Evolutionary conservation across 53 echinoderm and acorn worm species (phyloP).

Genomic region (Holothuria leucospilota): DNA sequence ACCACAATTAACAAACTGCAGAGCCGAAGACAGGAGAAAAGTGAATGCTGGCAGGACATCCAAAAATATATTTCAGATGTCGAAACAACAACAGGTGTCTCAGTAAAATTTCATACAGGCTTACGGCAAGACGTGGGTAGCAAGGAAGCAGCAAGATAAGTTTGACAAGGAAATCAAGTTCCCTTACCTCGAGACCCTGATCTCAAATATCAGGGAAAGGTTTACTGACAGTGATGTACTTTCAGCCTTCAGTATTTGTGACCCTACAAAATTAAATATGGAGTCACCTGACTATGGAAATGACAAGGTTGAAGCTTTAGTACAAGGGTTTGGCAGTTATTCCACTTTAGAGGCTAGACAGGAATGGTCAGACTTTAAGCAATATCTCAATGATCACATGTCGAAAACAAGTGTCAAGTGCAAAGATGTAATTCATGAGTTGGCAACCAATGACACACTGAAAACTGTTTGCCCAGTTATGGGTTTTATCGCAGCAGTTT

Average conservation of each 20-base stretch:
- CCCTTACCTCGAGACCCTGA: background rate
- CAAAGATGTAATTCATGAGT: slow-evolving; percentile 8
- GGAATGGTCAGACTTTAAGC: background rate
- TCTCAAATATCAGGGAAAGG: slow-evolving; percentile 1
- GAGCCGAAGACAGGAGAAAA: background rate
- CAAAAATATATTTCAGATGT: background rate
- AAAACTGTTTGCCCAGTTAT: background rate
- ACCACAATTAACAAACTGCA: slow-evolving; percentile 5
- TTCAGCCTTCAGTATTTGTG: slow-evolving; percentile 13
- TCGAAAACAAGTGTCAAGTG: background rate
- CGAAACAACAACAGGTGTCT: background rate
- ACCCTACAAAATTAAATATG: background rate
- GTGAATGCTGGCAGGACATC: slow-evolving; percentile 18
- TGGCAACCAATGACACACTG: slow-evolving; percentile 13
- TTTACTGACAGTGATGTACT: slow-evolving; percentile 9
- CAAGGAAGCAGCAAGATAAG: background rate
- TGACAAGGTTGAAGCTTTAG: slow-evolving; percentile 5
- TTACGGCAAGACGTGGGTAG: slow-evolving; percentile 1
- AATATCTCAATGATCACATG: slow-evolving; percentile 19
- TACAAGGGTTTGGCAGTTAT: background rate
- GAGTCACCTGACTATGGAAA: background rate
- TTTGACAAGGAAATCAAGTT: background rate
- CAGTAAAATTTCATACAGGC: background rate
- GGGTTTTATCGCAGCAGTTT: slow-evolving; percentile 8
- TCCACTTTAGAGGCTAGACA: background rate